Conservation (phyloP, 2,888 invertebrate genomes). For the Meta bourneti region DNA sequence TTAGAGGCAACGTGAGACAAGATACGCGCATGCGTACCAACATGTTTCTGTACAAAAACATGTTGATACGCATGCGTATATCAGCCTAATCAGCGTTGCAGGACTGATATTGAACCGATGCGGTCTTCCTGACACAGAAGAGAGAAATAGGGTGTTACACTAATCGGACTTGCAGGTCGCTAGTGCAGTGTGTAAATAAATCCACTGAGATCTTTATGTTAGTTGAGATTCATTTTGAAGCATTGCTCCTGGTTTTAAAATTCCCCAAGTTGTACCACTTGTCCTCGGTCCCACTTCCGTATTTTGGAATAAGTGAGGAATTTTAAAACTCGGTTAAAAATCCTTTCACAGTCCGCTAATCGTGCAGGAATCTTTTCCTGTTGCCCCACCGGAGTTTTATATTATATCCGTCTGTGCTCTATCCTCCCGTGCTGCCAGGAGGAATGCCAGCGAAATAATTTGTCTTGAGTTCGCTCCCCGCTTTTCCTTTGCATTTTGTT, state of each 20-base stretch:
- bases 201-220: too few species aligned
- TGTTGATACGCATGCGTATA: too few species aligned
- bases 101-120: too few species aligned
- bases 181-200: too few species aligned
- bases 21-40: too few species aligned
- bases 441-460: slow-evolving; percentile 58
- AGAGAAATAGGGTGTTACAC: too few species aligned
- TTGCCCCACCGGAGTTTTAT: slow-evolving; percentile 58
- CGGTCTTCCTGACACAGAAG: too few species aligned
- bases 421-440: slow-evolving; percentile 12
- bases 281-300: not conserved
- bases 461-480: slow-evolving; percentile 34
- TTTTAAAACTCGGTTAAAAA: slow-evolving; percentile 69
- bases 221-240: not conserved
- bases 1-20: too few species aligned
- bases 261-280: not conserved
- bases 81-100: too few species aligned
- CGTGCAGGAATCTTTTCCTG: slow-evolving; percentile 69
- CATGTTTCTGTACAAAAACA: too few species aligned
- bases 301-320: slow-evolving; percentile 61
- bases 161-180: too few species aligned
- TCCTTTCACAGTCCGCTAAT: slow-evolving; percentile 61
- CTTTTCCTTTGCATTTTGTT: slow-evolving; percentile 37
- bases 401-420: slow-evolving; percentile 50
- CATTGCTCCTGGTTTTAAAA: not conserved